These are phyloP conservation scores for Enteromius argenteus DNA, from an alignment of 2,797 vertebrate species.

Conservation along the genomic window DNA sequence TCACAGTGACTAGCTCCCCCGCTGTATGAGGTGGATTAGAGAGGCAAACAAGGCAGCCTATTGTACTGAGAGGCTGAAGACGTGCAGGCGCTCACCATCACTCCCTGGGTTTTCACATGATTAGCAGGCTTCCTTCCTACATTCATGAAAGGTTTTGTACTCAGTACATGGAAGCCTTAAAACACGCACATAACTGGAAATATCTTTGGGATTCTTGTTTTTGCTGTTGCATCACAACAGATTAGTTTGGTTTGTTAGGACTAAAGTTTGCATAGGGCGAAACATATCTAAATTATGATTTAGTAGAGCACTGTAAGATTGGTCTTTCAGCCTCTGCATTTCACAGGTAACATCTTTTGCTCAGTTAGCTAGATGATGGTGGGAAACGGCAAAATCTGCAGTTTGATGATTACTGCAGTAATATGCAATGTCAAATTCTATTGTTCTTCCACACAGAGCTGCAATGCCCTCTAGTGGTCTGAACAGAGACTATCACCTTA, in stretches of 20 bases:
- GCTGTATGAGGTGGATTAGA: slow-evolving; percentile 53
- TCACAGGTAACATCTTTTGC: slow-evolving; percentile 5
- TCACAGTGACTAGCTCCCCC: slow-evolving; percentile 1
- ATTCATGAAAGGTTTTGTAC: slow-evolving; percentile 45
- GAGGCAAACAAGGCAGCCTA: slow-evolving; percentile 48
- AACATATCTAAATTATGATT: not conserved
- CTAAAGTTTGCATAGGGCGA: slow-evolving; percentile 7
- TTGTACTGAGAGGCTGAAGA: slow-evolving; percentile 52
- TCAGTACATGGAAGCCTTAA: slow-evolving; percentile 23
- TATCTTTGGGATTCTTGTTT: slow-evolving; percentile 6
- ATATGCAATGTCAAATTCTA: slow-evolving; percentile 37
- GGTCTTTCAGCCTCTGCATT: slow-evolving; percentile 1
- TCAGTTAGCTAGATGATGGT: slow-evolving; percentile 15
- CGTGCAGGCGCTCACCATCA: slow-evolving; percentile 20
- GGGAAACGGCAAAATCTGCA: slow-evolving; percentile 42
- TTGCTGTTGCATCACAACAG: not conserved
- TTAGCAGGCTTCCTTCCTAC: slow-evolving; percentile 43
- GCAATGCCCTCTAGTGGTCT: slow-evolving; percentile 56
- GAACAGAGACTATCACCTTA: slow-evolving; percentile 9
- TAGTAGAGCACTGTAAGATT: not conserved
- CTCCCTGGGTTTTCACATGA: slow-evolving; percentile 26
- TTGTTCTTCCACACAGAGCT: slow-evolving; percentile 42
- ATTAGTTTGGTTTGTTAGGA: not conserved
- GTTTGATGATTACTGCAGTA: slow-evolving; percentile 46
- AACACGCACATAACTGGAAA: slow-evolving; percentile 32